A percentile compares a stretch with the other conserved stretches of the same genome.
Evolutionary conservation across 2,888 invertebrate genomes (phyloP).

Genomic region (Ophonus ardosiacus): DNA sequence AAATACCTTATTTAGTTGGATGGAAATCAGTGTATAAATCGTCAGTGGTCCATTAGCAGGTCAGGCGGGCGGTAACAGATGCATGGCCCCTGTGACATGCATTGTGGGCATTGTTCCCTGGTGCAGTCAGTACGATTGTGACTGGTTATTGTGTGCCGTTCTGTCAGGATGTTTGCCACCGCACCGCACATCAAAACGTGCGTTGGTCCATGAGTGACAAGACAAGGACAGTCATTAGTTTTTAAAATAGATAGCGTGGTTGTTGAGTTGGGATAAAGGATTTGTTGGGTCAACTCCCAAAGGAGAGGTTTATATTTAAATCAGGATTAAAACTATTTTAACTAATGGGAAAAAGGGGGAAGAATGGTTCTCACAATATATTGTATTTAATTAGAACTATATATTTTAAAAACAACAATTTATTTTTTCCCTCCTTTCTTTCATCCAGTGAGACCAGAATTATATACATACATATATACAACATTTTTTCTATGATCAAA

Average conservation of each 20-base stretch:
- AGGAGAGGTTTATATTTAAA: neutral
- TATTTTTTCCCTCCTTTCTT: neutral
- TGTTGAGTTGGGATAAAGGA: neutral
- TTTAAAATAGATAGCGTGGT: neutral
- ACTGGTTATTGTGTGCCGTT: constrained; percentile 57
- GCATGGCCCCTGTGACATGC: constrained; percentile 42
- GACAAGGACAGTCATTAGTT: neutral
- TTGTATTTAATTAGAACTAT: neutral
- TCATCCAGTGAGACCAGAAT: too few relatives aligned
- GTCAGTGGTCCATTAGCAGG: constrained; percentile 25
- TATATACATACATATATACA: too few relatives aligned
- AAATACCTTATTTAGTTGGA: neutral
- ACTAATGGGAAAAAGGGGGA: neutral
- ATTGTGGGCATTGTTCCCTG: constrained; percentile 52
- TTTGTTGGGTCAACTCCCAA: neutral
- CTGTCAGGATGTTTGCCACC: constrained; percentile 57
- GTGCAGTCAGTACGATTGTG: constrained; percentile 48
- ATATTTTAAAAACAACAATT: neutral
- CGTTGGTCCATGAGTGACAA: neutral
- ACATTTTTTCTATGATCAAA: too few relatives aligned
- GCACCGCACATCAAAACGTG: neutral
- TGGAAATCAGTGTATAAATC: neutral
- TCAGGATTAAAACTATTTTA: neutral
- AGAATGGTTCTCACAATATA: neutral
- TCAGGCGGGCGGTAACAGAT: constrained; percentile 46